phyloP scores from a whole-genome alignment of 2,797 vertebrate species.

The Ptychobarbus kaznakovi region DNA sequence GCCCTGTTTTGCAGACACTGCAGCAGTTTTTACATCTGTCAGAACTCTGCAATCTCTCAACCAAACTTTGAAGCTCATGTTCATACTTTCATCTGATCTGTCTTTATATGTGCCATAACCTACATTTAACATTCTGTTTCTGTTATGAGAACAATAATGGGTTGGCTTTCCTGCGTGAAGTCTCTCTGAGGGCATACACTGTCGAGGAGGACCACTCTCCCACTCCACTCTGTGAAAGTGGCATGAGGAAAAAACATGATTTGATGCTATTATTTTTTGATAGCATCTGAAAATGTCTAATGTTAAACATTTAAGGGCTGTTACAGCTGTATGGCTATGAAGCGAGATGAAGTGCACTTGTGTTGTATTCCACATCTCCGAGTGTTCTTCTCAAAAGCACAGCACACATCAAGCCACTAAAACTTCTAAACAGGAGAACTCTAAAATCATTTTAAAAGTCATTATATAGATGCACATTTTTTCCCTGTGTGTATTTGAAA shows the following conservation, averaged over 20 bases:
- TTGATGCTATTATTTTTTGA: constrained; percentile 40
- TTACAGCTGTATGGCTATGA: constrained; percentile 51
- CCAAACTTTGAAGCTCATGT: constrained; percentile 26
- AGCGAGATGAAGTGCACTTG: constrained; percentile 39
- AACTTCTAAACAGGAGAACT: constrained; percentile 18
- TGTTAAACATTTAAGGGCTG: constrained; percentile 56
- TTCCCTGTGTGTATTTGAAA: not conserved
- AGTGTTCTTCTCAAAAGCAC: constrained; percentile 46
- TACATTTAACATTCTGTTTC: constrained; percentile 29
- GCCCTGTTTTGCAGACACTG: constrained; percentile 10
- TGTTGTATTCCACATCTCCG: constrained; percentile 16
- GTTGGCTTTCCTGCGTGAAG: constrained; percentile 22
- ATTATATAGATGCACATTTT: not conserved
- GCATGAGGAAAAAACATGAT: constrained; percentile 32
- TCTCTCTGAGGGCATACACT: constrained; percentile 34
- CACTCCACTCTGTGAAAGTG: constrained; percentile 44
- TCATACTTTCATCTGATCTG: constrained; percentile 47
- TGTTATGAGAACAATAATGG: constrained; percentile 32
- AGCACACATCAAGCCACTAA: not conserved
- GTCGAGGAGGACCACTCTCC: constrained; percentile 11
- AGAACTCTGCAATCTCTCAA: constrained; percentile 31
- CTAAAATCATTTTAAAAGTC: not conserved
- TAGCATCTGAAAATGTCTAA: constrained; percentile 65
- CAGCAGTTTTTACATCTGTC: constrained; percentile 31
- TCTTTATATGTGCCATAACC: constrained; percentile 46